Conservation (phyloP, 2,113 vertebrate species). For the Nymphicus hollandicus region DNA sequence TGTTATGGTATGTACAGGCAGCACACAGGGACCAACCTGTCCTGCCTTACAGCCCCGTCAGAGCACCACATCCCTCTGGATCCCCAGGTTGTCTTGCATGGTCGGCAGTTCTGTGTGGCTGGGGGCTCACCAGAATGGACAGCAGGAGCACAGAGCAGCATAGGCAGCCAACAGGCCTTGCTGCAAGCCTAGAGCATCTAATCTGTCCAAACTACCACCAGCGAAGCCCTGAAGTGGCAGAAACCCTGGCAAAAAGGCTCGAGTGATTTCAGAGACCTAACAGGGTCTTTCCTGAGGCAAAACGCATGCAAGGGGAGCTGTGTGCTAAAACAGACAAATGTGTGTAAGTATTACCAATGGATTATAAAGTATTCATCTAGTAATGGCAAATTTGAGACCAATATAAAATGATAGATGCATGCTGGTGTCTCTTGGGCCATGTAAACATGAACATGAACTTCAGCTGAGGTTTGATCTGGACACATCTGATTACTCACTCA, state of each 20-base stretch:
- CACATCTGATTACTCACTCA: neutral
- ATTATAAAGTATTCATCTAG: neutral
- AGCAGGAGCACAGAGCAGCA: neutral
- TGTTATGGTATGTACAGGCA: neutral
- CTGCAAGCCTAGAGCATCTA: rapidly evolving
- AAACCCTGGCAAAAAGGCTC: neutral
- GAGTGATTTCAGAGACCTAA: neutral
- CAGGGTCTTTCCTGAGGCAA: neutral
- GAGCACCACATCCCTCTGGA: neutral
- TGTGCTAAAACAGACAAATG: neutral
- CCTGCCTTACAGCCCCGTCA: neutral
- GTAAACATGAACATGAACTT: neutral
- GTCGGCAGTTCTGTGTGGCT: neutral
- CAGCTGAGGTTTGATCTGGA: neutral
- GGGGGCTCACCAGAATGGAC: neutral
- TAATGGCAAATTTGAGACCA: neutral
- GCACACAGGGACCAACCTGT: neutral
- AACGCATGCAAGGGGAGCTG: rapidly evolving
- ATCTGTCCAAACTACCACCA: rapidly evolving
- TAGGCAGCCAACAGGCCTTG: neutral
- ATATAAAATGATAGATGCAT: neutral
- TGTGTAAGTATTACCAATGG: neutral
- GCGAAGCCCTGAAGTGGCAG: rapidly evolving
- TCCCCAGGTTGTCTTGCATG: neutral
- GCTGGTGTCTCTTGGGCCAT: neutral